Evolutionary conservation across 2,113 vertebrate species (phyloP).

Genomic region (Potamarius usumacintae): DNA sequence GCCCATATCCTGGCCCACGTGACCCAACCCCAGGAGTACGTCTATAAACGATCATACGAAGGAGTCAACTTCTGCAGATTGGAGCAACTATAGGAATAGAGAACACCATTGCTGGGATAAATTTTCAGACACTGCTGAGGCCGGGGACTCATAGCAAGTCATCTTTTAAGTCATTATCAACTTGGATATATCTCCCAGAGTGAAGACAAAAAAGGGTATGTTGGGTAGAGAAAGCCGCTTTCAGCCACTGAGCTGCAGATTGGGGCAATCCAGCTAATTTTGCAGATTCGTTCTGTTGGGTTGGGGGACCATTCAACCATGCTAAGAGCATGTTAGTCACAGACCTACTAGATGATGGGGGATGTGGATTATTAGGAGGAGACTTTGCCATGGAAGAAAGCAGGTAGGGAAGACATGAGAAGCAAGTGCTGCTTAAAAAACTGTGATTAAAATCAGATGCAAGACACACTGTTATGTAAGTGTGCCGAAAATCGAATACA

Average conservation of each 20-base stretch:
- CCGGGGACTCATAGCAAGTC: not conserved
- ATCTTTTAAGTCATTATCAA: not conserved
- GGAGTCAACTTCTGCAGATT: not conserved
- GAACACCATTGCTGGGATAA: not conserved
- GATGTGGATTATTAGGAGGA: not conserved
- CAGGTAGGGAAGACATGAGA: not conserved
- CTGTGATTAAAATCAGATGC: not conserved
- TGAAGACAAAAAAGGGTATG: not conserved
- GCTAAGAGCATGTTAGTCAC: not conserved
- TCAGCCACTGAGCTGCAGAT: not conserved
- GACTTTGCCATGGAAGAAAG: not conserved
- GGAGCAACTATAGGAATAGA: not conserved
- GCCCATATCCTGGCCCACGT: not conserved
- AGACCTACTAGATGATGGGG: not conserved
- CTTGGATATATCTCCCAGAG: not conserved
- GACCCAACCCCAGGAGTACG: not conserved
- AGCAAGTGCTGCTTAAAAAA: not conserved
- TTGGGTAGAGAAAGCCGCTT: not conserved
- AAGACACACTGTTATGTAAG: not conserved
- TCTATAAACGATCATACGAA: not conserved
- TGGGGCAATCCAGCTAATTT: not conserved
- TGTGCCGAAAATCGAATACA: not conserved
- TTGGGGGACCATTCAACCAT: not conserved
- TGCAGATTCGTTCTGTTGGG: not conserved
- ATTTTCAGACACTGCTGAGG: not conserved